Conservation (phyloP, 2,888 invertebrate species). For the Drosophila hamatofila region DNA sequence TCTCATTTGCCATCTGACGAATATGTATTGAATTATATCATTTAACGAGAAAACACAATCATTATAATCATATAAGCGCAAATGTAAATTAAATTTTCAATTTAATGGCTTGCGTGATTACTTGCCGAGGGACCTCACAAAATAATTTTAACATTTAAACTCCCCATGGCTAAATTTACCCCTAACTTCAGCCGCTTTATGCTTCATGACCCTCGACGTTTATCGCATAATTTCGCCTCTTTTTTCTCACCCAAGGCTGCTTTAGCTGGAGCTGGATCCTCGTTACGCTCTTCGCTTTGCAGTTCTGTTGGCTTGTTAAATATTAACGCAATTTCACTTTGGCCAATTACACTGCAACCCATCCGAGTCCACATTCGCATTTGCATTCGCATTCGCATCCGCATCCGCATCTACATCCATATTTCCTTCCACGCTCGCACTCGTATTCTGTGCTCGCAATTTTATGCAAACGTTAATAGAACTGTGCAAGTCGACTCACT, state of each 20-base stretch:
- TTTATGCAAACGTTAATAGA: conserved; percentile 70
- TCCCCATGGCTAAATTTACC: conserved; percentile 11
- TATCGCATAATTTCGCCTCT: conserved; percentile 54
- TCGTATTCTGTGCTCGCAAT: conserved; percentile 12
- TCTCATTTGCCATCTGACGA: neutral
- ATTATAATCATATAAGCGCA: conserved; percentile 24
- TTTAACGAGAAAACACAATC: conserved; percentile 21
- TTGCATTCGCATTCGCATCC: conserved; percentile 16
- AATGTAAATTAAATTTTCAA: conserved; percentile 7
- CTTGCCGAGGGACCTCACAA: conserved; percentile 5
- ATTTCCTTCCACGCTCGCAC: conserved; percentile 8
- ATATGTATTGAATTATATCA: conserved; percentile 20
- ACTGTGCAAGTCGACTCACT: conserved; percentile 9
- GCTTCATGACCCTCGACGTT: conserved; percentile 18
- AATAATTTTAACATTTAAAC: conserved; percentile 23
- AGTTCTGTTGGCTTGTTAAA: conserved; percentile 71
- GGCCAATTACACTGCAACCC: conserved; percentile 76
- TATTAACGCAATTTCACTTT: conserved; percentile 80
- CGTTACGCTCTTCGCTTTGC: conserved; percentile 55
- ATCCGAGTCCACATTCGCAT: conserved; percentile 36
- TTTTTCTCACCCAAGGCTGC: conserved; percentile 29
- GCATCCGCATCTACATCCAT: conserved; percentile 18
- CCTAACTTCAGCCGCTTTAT: conserved; percentile 23
- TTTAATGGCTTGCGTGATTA: neutral
- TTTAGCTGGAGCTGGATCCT: conserved; percentile 16